Evolutionary conservation across 2,797 vertebrate species (phyloP).

Genomic region (Anolis apletophallus): DNA sequence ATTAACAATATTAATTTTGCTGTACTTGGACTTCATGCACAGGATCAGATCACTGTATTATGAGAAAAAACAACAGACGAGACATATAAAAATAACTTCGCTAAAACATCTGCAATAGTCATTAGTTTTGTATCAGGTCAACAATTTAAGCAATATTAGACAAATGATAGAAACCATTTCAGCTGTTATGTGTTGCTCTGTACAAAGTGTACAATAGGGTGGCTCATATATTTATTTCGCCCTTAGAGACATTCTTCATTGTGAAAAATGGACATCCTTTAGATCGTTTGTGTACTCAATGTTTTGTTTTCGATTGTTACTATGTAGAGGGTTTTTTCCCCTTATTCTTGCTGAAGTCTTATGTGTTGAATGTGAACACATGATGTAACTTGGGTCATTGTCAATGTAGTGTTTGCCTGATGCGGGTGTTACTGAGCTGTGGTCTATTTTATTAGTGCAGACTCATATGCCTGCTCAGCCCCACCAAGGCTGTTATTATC

Average conservation of each 20-base stretch:
- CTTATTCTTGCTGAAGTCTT: neutral
- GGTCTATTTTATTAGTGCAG: too few relatives aligned
- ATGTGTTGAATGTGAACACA: neutral
- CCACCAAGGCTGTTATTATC: neutral
- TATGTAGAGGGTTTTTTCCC: neutral
- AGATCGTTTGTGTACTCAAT: neutral
- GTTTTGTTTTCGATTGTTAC: neutral
- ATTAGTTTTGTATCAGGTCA: neutral
- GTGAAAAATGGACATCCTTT: neutral
- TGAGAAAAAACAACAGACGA: conserved; percentile 7
- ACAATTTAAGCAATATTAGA: conserved; percentile 5
- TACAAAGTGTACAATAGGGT: neutral
- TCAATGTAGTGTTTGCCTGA: neutral
- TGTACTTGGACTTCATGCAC: neutral
- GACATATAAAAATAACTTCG: conserved; percentile 18
- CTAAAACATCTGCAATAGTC: conserved; percentile 1
- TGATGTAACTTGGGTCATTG: too few relatives aligned
- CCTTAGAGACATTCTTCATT: neutral
- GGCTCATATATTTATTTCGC: neutral
- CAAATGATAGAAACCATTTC: neutral
- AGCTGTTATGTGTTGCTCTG: neutral
- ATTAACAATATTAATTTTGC: neutral
- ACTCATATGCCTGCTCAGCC: neutral
- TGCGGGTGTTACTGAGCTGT: neutral
- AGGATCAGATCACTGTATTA: neutral